Base-by-base conservation (phyloP, 2,113 vertebrate genomes). In the Coryphaenoides rupestris region DNA sequence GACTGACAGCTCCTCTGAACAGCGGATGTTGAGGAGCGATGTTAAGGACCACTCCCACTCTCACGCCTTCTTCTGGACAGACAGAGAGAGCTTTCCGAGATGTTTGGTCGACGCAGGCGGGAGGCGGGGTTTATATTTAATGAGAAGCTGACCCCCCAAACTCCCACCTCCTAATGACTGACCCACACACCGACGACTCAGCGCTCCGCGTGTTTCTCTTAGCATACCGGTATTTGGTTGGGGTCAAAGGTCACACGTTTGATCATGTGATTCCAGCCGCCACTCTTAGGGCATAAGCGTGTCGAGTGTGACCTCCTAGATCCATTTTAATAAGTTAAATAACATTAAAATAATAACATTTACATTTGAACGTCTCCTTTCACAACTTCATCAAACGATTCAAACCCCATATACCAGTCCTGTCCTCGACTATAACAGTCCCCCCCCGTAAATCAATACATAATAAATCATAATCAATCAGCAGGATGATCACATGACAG, bases 341-440 rank as follows among this genome's bases (percentile, higher is more conserved):
- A n/a, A n/a, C n/a, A n/a, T n/a, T n/a, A n/a, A n/a, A n/a, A n/a
- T n/a, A n/a, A n/a, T n/a, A n/a, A n/a, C n/a, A n/a, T n/a, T n/a
- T 86, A 83, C 58, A 70, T 84, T 83, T 81, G 76, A 82, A 89
- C 82, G 55, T 58, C 63, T 63, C 81, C 75, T 80, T 84, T 89
- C 80, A 83, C 75, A 81, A 82, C 77, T 80, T 81, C 74, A 80
- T 86, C 84, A 85, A 87, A 81, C 65, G 75, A 80, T 75, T 85
- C 81, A 74, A 71, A n/a, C n/a, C n/a, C n/a, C n/a, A n/a, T n/a
- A n/a, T n/a, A n/a, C n/a, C n/a, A n/a, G n/a, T n/a, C n/a, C 24
- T 26, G 24, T 26, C 24, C 24, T 26, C 3, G 3, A 26, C 3
- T 6, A 26, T 26, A 26, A 26, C 24, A 3, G 6, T 26, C 24